These are phyloP conservation scores for Phalloptychus januarius DNA, from an alignment of 2,797 vertebrate genomes.

Conservation along the genomic window DNA sequence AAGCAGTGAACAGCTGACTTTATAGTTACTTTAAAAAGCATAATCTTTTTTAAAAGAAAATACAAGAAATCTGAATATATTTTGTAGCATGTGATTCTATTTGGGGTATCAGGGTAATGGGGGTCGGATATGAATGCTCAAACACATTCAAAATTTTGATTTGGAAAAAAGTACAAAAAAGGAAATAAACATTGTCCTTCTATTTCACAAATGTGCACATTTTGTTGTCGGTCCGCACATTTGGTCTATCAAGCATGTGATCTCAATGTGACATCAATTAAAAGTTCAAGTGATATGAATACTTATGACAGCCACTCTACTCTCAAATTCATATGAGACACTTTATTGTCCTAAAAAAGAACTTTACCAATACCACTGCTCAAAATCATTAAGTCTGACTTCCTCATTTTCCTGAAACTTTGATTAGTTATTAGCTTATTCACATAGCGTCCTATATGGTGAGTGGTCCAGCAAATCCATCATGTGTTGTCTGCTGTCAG, in stretches of 20 bases:
- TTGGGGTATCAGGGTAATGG: background rate
- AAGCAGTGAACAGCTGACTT: background rate
- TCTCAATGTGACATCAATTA: background rate
- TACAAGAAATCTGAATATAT: background rate
- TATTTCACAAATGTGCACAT: background rate
- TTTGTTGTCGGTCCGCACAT: background rate
- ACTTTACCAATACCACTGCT: constrained; percentile 30
- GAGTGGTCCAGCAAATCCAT: constrained; percentile 71
- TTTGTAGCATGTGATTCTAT: background rate
- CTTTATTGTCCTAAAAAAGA: constrained; percentile 29
- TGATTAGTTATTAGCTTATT: constrained; percentile 56
- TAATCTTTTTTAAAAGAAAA: background rate
- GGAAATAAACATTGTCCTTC: background rate
- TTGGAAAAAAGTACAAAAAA: background rate
- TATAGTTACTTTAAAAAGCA: background rate
- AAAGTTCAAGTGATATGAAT: background rate
- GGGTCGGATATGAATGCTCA: too few species aligned
- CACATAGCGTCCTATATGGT: constrained; percentile 56
- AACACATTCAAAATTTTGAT: background rate
- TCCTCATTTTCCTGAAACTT: constrained; percentile 27
- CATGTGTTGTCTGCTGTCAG: constrained; percentile 71
- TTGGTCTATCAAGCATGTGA: background rate
- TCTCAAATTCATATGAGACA: constrained; percentile 49
- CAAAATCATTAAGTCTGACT: constrained; percentile 11
- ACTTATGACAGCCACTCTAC: background rate